phyloP scores from a whole-genome alignment of 2,797 vertebrate genomes.

The Mormyrops boulengeri region DNA sequence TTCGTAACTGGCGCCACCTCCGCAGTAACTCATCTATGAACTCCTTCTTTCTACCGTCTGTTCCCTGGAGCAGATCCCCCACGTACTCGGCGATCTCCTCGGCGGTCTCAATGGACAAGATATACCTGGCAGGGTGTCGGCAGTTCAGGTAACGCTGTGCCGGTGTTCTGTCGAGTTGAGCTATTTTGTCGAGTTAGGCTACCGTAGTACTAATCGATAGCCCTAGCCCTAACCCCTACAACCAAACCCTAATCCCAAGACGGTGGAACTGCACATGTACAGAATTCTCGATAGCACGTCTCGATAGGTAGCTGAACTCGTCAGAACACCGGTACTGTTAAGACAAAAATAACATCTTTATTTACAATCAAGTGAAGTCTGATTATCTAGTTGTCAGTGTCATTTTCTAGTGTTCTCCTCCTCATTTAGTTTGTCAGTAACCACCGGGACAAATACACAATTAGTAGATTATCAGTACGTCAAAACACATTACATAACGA shows the following conservation, averaged over 20 bases:
- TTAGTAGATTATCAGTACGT: background rate
- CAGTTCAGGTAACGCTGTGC: background rate
- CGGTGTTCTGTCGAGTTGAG: background rate
- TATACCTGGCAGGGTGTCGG: slow-evolving; percentile 63
- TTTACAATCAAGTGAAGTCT: background rate
- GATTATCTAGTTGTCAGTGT: background rate
- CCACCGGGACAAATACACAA: background rate
- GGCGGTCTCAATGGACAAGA: slow-evolving; percentile 78
- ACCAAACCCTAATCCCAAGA: too few species aligned
- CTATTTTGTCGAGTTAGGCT: too few species aligned
- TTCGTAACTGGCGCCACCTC: slow-evolving; percentile 66
- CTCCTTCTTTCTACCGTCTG: slow-evolving; percentile 69
- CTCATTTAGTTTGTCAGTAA: background rate
- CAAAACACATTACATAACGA: background rate
- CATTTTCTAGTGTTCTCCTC: background rate
- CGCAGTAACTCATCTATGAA: slow-evolving; percentile 81
- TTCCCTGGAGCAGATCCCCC: slow-evolving; percentile 82
- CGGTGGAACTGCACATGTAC: too few species aligned
- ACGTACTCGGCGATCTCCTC: slow-evolving; percentile 91
- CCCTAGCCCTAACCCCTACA: too few species aligned
- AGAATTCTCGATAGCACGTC: too few species aligned
- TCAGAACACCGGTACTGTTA: background rate
- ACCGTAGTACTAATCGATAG: too few species aligned
- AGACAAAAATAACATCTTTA: background rate
- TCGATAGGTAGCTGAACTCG: too few species aligned